Evolutionary conservation across 1,140 invertebrate species (phyloP).

Genomic region (Trichonephila clavata): DNA sequence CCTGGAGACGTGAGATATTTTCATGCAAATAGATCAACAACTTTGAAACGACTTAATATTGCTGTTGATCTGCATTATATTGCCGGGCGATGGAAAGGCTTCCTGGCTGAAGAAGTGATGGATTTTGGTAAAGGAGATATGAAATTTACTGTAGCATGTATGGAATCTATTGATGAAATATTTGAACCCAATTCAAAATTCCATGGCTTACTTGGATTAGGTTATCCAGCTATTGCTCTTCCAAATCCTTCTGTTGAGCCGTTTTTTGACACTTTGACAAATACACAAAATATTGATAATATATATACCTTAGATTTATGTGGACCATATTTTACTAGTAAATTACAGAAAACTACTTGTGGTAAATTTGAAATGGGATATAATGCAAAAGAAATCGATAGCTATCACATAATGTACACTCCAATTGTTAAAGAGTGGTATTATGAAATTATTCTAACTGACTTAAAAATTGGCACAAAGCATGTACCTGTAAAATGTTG

Average conservation of each 20-base stretch:
- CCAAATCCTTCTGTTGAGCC: constrained; percentile 6
- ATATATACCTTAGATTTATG: constrained; percentile 58
- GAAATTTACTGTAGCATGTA: constrained; percentile 80
- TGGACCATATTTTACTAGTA: constrained; percentile 54
- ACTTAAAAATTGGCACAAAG: constrained; percentile 45
- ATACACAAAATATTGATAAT: constrained; percentile 8
- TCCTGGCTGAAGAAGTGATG: constrained; percentile 80
- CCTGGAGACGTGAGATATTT: constrained; percentile 80
- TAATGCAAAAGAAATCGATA: not conserved
- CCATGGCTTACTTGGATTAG: constrained; percentile 83
- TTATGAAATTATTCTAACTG: constrained; percentile 68
- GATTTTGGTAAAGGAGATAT: constrained; percentile 78
- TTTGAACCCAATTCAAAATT: constrained; percentile 82
- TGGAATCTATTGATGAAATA: constrained; percentile 80
- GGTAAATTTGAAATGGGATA: constrained; percentile 62
- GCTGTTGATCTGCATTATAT: constrained; percentile 80
- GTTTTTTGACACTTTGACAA: constrained; percentile 57
- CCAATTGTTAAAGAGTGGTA: constrained; percentile 68
- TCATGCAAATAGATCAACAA: constrained; percentile 79
- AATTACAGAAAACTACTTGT: not conserved
- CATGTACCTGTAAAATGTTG: not conserved
- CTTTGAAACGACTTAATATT: constrained; percentile 78
- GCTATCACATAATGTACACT: constrained; percentile 41
- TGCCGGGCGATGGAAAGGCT: constrained; percentile 81
- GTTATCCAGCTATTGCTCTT: constrained; percentile 80